Percentiles rank a stretch among this genome's conserved stretches.
Conservation (phyloP, 2,888 invertebrate species). For the Malachius bipustulatus region DNA sequence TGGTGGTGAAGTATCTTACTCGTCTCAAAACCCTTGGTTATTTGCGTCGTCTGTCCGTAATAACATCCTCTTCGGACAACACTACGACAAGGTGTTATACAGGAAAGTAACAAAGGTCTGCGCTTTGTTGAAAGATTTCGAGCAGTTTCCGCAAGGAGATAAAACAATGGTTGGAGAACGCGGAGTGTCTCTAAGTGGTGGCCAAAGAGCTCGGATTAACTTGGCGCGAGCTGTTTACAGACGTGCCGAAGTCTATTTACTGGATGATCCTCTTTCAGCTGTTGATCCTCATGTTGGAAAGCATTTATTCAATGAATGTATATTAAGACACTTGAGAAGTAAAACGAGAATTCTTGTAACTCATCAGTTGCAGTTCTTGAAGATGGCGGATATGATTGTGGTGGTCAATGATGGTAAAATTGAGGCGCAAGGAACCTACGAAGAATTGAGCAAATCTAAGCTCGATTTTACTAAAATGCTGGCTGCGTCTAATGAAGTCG, state of each 20-base stretch:
- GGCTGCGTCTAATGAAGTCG: constrained; percentile 20
- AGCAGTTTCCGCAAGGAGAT: constrained; percentile 44
- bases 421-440: constrained; percentile 47
- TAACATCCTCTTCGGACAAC: constrained; percentile 56
- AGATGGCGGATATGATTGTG: constrained; percentile 42
- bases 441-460: constrained; percentile 44
- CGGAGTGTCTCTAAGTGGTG: constrained; percentile 66
- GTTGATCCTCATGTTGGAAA: constrained; percentile 68
- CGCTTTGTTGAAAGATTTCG: constrained; percentile 51
- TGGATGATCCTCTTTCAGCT: constrained; percentile 72
- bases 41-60: constrained; percentile 47
- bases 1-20: constrained; percentile 45
- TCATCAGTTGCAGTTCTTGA: constrained; percentile 57
- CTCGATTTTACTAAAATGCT: constrained; percentile 47
- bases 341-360: constrained; percentile 57
- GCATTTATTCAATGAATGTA: constrained; percentile 64
- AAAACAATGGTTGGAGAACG: constrained; percentile 52
- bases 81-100: constrained; percentile 38
- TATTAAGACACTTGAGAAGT: constrained; percentile 41
- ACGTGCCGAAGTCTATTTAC: constrained; percentile 60
- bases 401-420: constrained; percentile 45
- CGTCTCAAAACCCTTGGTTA: constrained; percentile 57
- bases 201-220: constrained; percentile 69
- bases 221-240: constrained; percentile 67
- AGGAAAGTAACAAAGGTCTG: constrained; percentile 45